A percentile compares a stretch with the other conserved stretches of the same genome.
Evolutionary conservation across 2,797 vertebrate species (phyloP).

Genomic region (Cirrhinus mrigala): DNA sequence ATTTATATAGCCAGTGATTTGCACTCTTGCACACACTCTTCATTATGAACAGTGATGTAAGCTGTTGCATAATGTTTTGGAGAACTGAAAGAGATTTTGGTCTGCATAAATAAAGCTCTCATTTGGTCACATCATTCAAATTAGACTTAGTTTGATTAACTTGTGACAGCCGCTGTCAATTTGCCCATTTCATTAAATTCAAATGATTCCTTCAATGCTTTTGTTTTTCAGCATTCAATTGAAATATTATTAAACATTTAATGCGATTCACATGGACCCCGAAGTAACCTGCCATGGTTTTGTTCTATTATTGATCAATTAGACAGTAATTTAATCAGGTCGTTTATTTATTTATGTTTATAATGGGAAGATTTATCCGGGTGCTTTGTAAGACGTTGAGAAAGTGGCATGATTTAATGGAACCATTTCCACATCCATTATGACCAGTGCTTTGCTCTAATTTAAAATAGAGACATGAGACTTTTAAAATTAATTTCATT

Average conservation of each 20-base stretch:
- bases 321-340: conserved; percentile 56
- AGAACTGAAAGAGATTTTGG: not conserved
- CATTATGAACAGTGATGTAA: not conserved
- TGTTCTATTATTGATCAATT: conserved; percentile 69
- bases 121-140: conserved; percentile 11
- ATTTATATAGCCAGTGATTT: not conserved
- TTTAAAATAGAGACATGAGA: conserved; percentile 43
- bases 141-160: conserved; percentile 67
- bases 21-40: not conserved
- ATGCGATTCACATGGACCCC: conserved; percentile 70
- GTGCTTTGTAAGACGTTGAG: not conserved
- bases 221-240: conserved; percentile 60
- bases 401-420: conserved; percentile 31
- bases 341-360: conserved; percentile 54
- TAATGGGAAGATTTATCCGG: conserved; percentile 45
- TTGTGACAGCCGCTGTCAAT: conserved; percentile 74
- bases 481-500: conserved; percentile 40
- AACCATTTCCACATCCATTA: conserved; percentile 38
- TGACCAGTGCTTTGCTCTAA: conserved; percentile 42
- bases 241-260: conserved; percentile 63
- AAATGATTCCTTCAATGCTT: conserved; percentile 63
- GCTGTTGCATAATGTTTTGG: not conserved
- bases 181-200: conserved; percentile 74
- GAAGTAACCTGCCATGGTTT: conserved; percentile 51
- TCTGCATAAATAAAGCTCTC: not conserved